Base-by-base conservation (phyloP, 2,113 vertebrate genomes). In the Gorsachius goisagi region DNA sequence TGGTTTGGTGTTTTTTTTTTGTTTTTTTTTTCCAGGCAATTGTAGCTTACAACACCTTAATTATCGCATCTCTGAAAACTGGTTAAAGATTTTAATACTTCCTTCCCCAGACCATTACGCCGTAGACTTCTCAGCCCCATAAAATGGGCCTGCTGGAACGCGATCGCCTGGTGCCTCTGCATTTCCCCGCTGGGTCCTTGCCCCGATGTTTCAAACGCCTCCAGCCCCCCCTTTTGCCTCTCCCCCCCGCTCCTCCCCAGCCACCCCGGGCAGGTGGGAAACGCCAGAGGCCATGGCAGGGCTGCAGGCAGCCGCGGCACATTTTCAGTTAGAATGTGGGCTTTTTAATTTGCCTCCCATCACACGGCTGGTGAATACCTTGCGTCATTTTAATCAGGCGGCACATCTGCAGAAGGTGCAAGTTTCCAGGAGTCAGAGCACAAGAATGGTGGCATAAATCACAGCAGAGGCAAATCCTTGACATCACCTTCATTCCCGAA, bases 31-130 rank as follows among this genome's bases (percentile, higher is more conserved):
- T 44, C 88, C 82, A 64, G 85, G 83, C 92, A 71, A 45, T 68
- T 81, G 72, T 59, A 94, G 82, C 93, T 95, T 93, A 69, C 92
- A 93, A 26, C 93, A 91, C 95, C 95, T 97, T 96, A 83, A 93
- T 96, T 96, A 96, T 92, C 17, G 4, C 68, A 1, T 87, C 90
- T 96, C 96, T 90, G 90, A 92, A 96, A 96, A 86, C 90, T 37
- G 76, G 85, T 94, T 90, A 90, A 91, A 88, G 93, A 87, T 90
- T 96, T 96, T 96, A 95, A 96, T 96, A 84, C 96, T 97, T 96
- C 96, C 96, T 96, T 91, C 90, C 89, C 86, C 2, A 5, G 66
- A 45, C 67, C 71, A 85, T 91, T 93, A 88, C 35, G 39, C 85
- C 71, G 88, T 4, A 56, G 71, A 83, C 52, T 77, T 85, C 72